These are phyloP conservation scores for Callocephalon fimbriatum DNA, from an alignment of 2,113 vertebrate species.

Conservation along the genomic window DNA sequence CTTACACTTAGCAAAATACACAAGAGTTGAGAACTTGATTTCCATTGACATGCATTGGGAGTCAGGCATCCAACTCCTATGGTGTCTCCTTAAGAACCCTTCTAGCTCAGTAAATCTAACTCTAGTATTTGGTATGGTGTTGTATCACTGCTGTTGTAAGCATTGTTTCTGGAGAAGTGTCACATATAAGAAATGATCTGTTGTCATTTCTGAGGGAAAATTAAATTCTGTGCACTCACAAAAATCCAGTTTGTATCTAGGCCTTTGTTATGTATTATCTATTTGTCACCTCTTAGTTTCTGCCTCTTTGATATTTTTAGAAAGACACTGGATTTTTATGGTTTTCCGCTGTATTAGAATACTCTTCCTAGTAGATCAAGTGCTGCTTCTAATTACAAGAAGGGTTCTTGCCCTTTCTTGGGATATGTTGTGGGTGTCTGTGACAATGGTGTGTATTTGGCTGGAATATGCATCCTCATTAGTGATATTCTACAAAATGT, in stretches of 20 bases:
- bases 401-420: background rate
- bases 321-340: background rate
- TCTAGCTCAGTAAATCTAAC: background rate
- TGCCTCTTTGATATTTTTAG: background rate
- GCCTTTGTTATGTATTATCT: background rate
- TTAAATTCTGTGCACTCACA: background rate
- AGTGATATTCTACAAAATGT: background rate
- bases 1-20: background rate
- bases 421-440: background rate
- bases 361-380: background rate
- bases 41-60: background rate
- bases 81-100: background rate
- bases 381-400: background rate
- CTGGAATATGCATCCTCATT: background rate
- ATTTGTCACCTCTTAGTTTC: background rate
- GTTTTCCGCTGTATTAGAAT: background rate
- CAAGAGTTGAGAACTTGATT: background rate
- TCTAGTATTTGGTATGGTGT: background rate
- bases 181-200: background rate
- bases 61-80: background rate
- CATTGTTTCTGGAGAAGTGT: background rate
- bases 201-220: background rate
- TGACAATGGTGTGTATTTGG: background rate
- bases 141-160: background rate
- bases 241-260: background rate